Conservation (phyloP, 2,888 invertebrate genomes). For the Dioctria rufipes region DNA sequence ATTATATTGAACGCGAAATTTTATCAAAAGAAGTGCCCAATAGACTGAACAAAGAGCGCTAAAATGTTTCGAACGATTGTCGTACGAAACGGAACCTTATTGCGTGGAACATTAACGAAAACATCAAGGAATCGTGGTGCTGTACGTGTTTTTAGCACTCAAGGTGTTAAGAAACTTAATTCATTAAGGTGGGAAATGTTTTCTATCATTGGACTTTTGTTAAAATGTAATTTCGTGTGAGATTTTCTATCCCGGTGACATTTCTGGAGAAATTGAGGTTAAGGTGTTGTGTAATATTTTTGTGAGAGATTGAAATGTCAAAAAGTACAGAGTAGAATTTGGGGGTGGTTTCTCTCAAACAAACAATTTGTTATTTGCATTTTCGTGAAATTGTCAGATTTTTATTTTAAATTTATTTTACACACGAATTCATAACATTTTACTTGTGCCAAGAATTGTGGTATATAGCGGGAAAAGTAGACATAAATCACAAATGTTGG, state of each 20-base stretch:
- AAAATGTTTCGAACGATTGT: slow-evolving; percentile 84
- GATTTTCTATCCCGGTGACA: slow-evolving; percentile 21
- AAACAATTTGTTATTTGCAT: too few relatives aligned
- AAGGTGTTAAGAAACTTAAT: slow-evolving; percentile 40
- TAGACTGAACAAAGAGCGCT: not conserved
- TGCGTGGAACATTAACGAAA: slow-evolving; percentile 77
- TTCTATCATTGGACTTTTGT: not conserved
- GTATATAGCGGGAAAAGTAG: too few relatives aligned
- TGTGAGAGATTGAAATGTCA: slow-evolving; percentile 39
- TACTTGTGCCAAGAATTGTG: too few relatives aligned
- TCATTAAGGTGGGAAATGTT: slow-evolving; percentile 28
- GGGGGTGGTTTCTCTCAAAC: not conserved
- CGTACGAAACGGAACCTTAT: slow-evolving; percentile 77
- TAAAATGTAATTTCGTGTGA: not conserved
- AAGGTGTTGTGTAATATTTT: slow-evolving; percentile 54
- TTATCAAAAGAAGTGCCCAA: not conserved
- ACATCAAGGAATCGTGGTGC: slow-evolving; percentile 62
- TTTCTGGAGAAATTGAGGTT: slow-evolving; percentile 49
- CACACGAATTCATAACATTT: too few relatives aligned
- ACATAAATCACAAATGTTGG: too few relatives aligned
- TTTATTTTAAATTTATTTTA: too few relatives aligned
- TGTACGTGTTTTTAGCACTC: slow-evolving; percentile 44
- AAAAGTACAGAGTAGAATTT: slow-evolving; percentile 32
- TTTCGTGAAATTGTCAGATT: too few relatives aligned
- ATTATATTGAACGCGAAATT: too few relatives aligned